phyloP scores from a whole-genome alignment of 2,113 vertebrate species.

The Chaetodon auriga region DNA sequence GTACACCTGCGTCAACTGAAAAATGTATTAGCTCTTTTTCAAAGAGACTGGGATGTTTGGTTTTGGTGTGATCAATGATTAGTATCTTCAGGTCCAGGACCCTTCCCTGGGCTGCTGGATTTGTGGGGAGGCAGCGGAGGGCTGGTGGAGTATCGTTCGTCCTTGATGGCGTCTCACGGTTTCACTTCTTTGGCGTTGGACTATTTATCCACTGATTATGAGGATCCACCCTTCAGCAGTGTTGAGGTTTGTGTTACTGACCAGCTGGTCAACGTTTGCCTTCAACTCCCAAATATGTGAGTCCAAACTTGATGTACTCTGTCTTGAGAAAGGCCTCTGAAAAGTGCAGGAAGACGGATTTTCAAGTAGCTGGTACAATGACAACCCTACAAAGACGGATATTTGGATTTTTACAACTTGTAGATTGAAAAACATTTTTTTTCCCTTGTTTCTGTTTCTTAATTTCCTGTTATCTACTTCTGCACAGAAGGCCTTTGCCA shows the following conservation, averaged over 20 bases:
- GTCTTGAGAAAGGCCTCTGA: too few relatives aligned
- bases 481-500: conserved; percentile 73
- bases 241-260: conserved; percentile 77
- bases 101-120: conserved; percentile 82
- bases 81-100: conserved; percentile 78
- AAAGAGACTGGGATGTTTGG: not conserved
- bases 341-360: too few relatives aligned
- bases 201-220: conserved; percentile 54
- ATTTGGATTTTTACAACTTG: not conserved
- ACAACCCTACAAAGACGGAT: too few relatives aligned
- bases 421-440: not conserved
- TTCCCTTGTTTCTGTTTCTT: too few relatives aligned
- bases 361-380: too few relatives aligned
- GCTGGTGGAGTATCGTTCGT: conserved; percentile 81
- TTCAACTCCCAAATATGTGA: too few relatives aligned
- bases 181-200: conserved; percentile 79
- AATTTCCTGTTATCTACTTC: not conserved
- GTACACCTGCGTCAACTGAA: conserved; percentile 51
- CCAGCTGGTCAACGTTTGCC: too few relatives aligned
- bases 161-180: conserved; percentile 81
- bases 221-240: not conserved
- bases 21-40: not conserved
- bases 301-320: too few relatives aligned
- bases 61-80: not conserved
- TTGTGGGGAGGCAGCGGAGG: conserved; percentile 86